phyloP scores from a whole-genome alignment of 2,113 vertebrate species.

The Lota lota region DNA sequence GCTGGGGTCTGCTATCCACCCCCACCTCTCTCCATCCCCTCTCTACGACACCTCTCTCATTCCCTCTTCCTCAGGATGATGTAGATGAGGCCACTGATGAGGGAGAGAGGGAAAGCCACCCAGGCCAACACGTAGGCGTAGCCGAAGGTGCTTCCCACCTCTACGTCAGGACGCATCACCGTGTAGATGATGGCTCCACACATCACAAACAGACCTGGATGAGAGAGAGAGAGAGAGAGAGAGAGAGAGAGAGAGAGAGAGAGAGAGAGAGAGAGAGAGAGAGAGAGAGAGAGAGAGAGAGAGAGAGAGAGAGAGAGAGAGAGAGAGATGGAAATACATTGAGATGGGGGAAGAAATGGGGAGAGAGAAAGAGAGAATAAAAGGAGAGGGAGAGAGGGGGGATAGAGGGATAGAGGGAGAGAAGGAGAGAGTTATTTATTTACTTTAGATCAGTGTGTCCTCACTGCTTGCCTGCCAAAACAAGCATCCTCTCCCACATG shows the following conservation, averaged over 20 bases:
- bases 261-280: neutral
- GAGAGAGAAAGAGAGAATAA: neutral
- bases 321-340: neutral
- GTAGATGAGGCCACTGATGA: slow-evolving; percentile 90
- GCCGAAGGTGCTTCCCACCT: slow-evolving; percentile 47
- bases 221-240: neutral
- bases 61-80: slow-evolving; percentile 94
- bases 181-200: slow-evolving; percentile 93
- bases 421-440: too few relatives aligned
- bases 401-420: too few relatives aligned
- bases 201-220: slow-evolving; percentile 92
- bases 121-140: slow-evolving; percentile 93
- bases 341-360: too few relatives aligned
- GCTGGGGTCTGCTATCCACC: slow-evolving; percentile 25
- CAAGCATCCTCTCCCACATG: slow-evolving; percentile 9
- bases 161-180: slow-evolving; percentile 74
- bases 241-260: neutral
- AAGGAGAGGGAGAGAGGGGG: too few relatives aligned
- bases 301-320: too few relatives aligned
- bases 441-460: too few relatives aligned
- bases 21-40: slow-evolving; percentile 13
- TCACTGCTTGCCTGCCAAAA: too few relatives aligned
- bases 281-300: too few relatives aligned
- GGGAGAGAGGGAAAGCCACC: slow-evolving; percentile 89
- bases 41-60: slow-evolving; percentile 51